Base-by-base conservation (phyloP, 2,888 invertebrate species). In the Stegana nigrithorax region DNA sequence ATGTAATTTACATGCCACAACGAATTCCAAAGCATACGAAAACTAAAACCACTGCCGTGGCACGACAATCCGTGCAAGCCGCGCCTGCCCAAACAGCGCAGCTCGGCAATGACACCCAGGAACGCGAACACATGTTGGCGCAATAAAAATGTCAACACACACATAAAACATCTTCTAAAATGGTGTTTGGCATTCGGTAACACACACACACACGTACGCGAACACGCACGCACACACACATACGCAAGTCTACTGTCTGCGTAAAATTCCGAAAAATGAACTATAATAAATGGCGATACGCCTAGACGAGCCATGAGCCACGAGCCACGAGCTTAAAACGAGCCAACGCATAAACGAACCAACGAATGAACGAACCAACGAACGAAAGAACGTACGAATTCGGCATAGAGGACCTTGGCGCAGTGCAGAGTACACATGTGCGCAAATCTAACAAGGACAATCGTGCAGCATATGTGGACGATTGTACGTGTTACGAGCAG, bases 111-210 rank as follows among this genome's bases (percentile, higher is more conserved):
- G 26, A 56, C 55, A 21, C 25, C 29, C 23, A 63, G 50, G 66
- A 73, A 75, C 72, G 80, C 80, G 76, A 76, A 80, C 76, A 80
- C 76, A 76, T 76, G 80, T 76, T 78, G 78, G 73, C 73, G 80
- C 80, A 76, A 76, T 80, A 76, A 76, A 76, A 80, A 80, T 76
- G 80, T 80, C 76, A 76, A 78, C 76, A 75, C 68, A 71, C 72
- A 75, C 80, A 76, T 76, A 76, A 76, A 76, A 76, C 76, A 76
- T 76, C 76, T 80, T 80, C 80, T 78, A 80, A 76, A 76, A 80
- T 76, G 80, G 80, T 36, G 21, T 55, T 32, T 47, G 12, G 47
- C 23, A 25, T 47, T 47, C 25, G 25, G 47, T 23, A 23, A n/a
- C 47, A 10, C 10, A 23, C 47, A 47, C 23, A 12, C 21, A 12